A percentile compares a stretch with the other conserved stretches of the same genome.
phyloP scores from a whole-genome alignment of 2,888 invertebrate genomes.

The Polyploca ridens region DNA sequence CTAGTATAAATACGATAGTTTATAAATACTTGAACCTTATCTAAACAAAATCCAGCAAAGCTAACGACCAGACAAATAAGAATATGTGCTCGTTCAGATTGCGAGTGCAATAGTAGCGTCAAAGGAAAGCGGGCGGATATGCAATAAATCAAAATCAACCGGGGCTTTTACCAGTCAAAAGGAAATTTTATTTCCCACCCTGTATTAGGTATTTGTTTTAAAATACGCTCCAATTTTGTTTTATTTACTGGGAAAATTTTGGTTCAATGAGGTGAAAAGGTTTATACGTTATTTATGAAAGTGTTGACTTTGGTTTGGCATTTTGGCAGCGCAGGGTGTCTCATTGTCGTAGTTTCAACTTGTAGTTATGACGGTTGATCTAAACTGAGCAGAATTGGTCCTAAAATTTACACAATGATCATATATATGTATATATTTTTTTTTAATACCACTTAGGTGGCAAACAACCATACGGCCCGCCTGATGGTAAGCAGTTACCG shows the following conservation, averaged over 20 bases:
- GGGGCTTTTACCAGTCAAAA: constrained; percentile 38
- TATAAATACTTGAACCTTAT: background rate
- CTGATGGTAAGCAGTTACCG: no score
- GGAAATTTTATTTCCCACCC: constrained; percentile 26
- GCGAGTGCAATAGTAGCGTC: constrained; percentile 32
- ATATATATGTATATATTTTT: no score
- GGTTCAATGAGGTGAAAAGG: background rate
- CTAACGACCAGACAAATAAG: constrained; percentile 37
- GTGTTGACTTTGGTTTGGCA: no score
- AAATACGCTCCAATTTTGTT: constrained; percentile 4
- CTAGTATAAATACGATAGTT: background rate
- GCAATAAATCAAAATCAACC: constrained; percentile 49
- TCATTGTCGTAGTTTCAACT: no score
- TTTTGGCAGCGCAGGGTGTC: no score
- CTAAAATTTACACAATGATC: no score
- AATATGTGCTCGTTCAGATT: constrained; percentile 37
- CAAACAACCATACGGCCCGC: no score
- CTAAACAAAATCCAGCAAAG: constrained; percentile 16
- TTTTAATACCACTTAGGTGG: no score
- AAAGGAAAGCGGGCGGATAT: constrained; percentile 38
- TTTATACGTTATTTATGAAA: background rate
- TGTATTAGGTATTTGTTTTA: constrained; percentile 21
- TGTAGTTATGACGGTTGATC: no score
- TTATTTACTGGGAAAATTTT: background rate
- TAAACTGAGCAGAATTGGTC: no score